These are phyloP conservation scores for Calidris pygmaea DNA, from an alignment of 2,113 vertebrate species.

Conservation along the genomic window DNA sequence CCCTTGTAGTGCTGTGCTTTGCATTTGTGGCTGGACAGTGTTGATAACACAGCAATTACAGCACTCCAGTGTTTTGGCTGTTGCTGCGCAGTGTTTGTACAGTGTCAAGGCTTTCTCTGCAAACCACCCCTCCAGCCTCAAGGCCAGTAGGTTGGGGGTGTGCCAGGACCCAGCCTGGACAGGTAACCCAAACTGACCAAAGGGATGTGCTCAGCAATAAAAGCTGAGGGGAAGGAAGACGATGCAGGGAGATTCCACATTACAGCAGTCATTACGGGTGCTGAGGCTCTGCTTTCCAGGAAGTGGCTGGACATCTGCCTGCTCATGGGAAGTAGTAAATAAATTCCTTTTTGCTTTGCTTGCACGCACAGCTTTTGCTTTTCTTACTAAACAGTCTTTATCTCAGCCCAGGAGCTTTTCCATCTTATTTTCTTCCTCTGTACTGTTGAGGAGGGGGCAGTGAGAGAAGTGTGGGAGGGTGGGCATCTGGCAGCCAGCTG, in stretches of 20 bases:
- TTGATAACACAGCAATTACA: not conserved
- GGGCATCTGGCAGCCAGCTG: not conserved
- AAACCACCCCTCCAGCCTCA: rapidly evolving
- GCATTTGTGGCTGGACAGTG: not conserved
- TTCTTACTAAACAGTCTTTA: not conserved
- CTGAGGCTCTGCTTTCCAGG: not conserved
- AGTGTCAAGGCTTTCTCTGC: not conserved
- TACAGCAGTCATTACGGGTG: rapidly evolving
- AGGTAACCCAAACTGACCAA: not conserved
- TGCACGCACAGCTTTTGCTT: not conserved
- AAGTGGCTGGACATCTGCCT: not conserved
- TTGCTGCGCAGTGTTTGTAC: not conserved
- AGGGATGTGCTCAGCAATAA: not conserved
- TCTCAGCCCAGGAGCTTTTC: not conserved
- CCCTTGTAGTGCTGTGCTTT: not conserved
- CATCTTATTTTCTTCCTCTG: not conserved
- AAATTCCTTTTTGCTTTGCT: not conserved
- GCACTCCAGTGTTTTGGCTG: not conserved
- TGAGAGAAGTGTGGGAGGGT: not conserved
- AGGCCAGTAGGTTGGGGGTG: not conserved
- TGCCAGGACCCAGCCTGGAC: not conserved
- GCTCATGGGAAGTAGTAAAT: not conserved
- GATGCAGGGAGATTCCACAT: not conserved
- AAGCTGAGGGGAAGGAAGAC: not conserved
- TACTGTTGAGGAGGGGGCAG: not conserved